Evolutionary conservation across 64 coral and sea anemone species (phyloP).

Genomic region (Montipora efflorescens): DNA sequence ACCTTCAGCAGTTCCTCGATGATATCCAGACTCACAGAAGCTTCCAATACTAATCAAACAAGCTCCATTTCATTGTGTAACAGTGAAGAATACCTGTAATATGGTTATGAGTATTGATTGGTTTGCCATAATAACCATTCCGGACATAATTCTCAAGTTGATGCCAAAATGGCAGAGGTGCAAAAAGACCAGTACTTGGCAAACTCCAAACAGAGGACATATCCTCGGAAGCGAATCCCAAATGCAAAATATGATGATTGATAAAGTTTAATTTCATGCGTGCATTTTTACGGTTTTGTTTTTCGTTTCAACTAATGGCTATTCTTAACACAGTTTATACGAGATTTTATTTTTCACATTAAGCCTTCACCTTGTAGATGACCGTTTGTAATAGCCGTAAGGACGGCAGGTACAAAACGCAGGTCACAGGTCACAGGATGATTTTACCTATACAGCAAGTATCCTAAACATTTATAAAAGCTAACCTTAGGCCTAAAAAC

Average conservation of each 20-base stretch:
- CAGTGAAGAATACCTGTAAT: background rate
- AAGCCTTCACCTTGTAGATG: background rate
- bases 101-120: too few species aligned
- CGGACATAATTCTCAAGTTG: background rate
- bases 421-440: too few species aligned
- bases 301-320: background rate
- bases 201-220: background rate
- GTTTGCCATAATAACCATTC: background rate
- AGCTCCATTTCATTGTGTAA: background rate
- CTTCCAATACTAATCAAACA: constrained; percentile 86
- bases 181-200: background rate
- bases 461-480: too few species aligned
- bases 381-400: background rate
- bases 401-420: too few species aligned
- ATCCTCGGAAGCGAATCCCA: too few species aligned
- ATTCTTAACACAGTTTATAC: background rate
- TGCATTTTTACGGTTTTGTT: background rate
- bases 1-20: constrained; percentile 92
- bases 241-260: too few species aligned
- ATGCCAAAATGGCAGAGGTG: background rate
- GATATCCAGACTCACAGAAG: constrained; percentile 99
- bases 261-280: background rate
- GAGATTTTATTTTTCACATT: background rate
- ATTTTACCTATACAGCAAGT: too few species aligned
- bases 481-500: too few species aligned